Evolutionary conservation across 2,888 invertebrate genomes (phyloP), one percentile per base, ranked within the genome.

Genomic region (Zygaena filipendulae): DNA sequence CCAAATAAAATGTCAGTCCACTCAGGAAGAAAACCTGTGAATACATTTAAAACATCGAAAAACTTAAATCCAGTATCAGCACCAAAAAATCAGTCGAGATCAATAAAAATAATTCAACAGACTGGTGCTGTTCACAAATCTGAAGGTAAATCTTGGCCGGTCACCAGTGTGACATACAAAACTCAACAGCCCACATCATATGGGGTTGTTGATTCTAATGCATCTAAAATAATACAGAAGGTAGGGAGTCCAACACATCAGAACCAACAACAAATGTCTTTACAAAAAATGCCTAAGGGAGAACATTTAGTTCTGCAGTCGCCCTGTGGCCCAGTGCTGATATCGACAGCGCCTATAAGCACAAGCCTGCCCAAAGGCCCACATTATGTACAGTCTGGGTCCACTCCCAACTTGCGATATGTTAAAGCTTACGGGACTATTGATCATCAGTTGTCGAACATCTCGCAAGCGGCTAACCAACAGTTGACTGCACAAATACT

Each of bases 401-500:
- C 74, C 2, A 68, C 75, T 7, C 74, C 77, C 4, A 70, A 71
- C 42, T 50, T 77, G 32, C 59, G 77, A 25, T 77, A 75, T 40
- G 75, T 77, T 8, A 75, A 74, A 35, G 71, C 77, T 1, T 75
- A 74, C 41, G 61, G 67, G 3, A 42, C 64, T 3, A 40, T 58
- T 6, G 72, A 72, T 19, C 64, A 60, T 35, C 74, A 64, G 38
- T 52, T 72, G 23, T 60, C 67, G 23, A 62, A 70, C 11, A 56
- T 63, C 13, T 64, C 81, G 2, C 83, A 82, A 51, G 82, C 83
- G 4, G 83, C 83, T 11, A 85, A 84, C 49, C 84, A 84, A 45
- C 84, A 84, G 32, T 53, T 85, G 29, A 85, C 85, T 2, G 85
- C 84, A 12, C 84, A 85, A 49, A 85, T 85, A 43, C 57, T 85